Evolutionary conservation across 2,888 invertebrate species (phyloP).

Genomic region (Muschampia plurimacula): DNA sequence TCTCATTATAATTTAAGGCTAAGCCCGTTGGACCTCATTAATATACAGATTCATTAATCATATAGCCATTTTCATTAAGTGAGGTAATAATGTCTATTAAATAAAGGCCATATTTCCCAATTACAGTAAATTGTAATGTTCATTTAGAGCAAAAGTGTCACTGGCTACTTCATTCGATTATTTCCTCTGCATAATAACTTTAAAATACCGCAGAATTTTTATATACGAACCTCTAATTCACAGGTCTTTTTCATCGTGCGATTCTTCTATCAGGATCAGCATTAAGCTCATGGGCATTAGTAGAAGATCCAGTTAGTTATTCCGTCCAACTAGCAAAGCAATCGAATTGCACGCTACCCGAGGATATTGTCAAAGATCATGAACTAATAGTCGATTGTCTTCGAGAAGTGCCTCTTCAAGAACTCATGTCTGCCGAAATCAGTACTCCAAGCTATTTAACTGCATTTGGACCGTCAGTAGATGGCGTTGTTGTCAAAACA

Average conservation of each 20-base stretch:
- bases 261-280: conserved; percentile 95
- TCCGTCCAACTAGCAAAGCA: conserved; percentile 93
- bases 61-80: conserved; percentile 26
- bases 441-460: conserved; percentile 93
- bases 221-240: conserved; percentile 50
- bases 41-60: conserved; percentile 27
- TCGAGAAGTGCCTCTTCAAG: conserved; percentile 90
- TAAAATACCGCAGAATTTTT: background rate
- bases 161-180: background rate
- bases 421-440: conserved; percentile 91
- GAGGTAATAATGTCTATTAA: conserved; percentile 21
- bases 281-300: conserved; percentile 94
- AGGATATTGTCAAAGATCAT: conserved; percentile 93
- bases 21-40: conserved; percentile 13
- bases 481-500: conserved; percentile 96
- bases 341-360: conserved; percentile 93
- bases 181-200: background rate
- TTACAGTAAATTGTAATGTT: conserved; percentile 9
- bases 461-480: conserved; percentile 97
- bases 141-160: conserved; percentile 4
- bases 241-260: conserved; percentile 94
- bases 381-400: conserved; percentile 94
- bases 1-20: conserved; percentile 11
- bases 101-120: conserved; percentile 7
- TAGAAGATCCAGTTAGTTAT: conserved; percentile 94